These are phyloP conservation scores for Lypha dubia DNA, from an alignment of 2,888 invertebrate species.

Conservation along the genomic window DNA sequence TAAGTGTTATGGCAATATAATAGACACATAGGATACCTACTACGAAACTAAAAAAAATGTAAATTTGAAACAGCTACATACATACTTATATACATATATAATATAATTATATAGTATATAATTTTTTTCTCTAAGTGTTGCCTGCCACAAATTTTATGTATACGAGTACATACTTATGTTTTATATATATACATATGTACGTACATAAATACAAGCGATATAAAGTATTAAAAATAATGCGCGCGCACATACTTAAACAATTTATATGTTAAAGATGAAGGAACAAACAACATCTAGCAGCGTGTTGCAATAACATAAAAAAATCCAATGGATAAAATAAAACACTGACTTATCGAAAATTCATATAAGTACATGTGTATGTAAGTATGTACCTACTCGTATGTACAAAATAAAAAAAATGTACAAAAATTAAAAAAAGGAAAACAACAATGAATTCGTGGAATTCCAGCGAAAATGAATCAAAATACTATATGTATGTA, in stretches of 20 bases:
- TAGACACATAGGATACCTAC: too few species aligned
- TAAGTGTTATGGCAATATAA: too few species aligned
- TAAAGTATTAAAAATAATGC: slow-evolving; percentile 47
- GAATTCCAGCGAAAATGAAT: slow-evolving; percentile 51
- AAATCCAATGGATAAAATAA: slow-evolving; percentile 34
- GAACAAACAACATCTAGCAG: slow-evolving; percentile 36
- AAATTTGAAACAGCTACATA: too few species aligned
- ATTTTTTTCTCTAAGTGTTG: not conserved
- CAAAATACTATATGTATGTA: not conserved
- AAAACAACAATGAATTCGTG: slow-evolving; percentile 47
- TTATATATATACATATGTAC: not conserved
- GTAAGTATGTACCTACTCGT: slow-evolving; percentile 17
- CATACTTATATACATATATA: too few species aligned
- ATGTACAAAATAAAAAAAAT: slow-evolving; percentile 20
- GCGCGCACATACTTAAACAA: slow-evolving; percentile 42
- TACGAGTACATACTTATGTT: too few species aligned
- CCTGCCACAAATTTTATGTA: not conserved
- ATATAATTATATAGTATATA: too few species aligned
- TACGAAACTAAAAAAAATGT: too few species aligned
- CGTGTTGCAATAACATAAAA: slow-evolving; percentile 35
- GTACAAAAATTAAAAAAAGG: not conserved
- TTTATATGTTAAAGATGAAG: slow-evolving; percentile 31
- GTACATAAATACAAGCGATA: slow-evolving; percentile 26
- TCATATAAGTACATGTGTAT: not conserved
- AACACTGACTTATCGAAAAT: slow-evolving; percentile 21